These are phyloP conservation scores for Aplochiton taeniatus DNA, from an alignment of 2,797 vertebrate species.

Conservation along the genomic window DNA sequence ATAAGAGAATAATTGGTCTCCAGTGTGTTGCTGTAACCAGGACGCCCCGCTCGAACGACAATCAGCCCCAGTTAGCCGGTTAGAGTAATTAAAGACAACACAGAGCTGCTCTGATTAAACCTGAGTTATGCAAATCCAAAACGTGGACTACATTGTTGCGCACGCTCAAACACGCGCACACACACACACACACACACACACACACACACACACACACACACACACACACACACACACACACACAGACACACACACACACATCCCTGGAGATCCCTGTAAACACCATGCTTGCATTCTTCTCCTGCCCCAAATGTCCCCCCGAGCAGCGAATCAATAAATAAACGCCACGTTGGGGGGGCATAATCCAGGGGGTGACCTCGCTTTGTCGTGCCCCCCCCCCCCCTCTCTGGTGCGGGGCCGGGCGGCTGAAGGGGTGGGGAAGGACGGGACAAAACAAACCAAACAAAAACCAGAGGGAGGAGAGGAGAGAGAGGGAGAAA, in stretches of 20 bases:
- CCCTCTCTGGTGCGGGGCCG: conserved; percentile 45
- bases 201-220: background rate
- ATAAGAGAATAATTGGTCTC: conserved; percentile 50
- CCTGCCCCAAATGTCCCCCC: conserved; percentile 50
- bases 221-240: conserved; percentile 1
- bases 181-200: conserved; percentile 30
- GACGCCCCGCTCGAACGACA: conserved; percentile 50
- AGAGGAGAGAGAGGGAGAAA: conserved; percentile 36
- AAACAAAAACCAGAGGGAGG: conserved; percentile 30
- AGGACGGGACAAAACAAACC: conserved; percentile 2
- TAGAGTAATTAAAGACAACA: conserved; percentile 62
- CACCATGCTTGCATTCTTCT: conserved; percentile 55
- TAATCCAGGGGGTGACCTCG: conserved; percentile 63
- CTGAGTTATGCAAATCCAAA: conserved; percentile 60
- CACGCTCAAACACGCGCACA: background rate
- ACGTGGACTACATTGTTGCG: conserved; percentile 49
- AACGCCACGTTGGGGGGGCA: conserved; percentile 59
- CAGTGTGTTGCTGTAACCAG: conserved; percentile 31
- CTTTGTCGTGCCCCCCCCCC: conserved; percentile 68
- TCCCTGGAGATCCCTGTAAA: conserved; percentile 57
- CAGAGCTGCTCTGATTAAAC: conserved; percentile 47
- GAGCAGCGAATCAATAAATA: conserved; percentile 60
- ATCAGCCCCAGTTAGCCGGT: conserved; percentile 55
- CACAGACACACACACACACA: conserved; percentile 12
- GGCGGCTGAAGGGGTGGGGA: conserved; percentile 19